Conservation (phyloP, 2,888 invertebrate species). For the Ellobium chinense region DNA sequence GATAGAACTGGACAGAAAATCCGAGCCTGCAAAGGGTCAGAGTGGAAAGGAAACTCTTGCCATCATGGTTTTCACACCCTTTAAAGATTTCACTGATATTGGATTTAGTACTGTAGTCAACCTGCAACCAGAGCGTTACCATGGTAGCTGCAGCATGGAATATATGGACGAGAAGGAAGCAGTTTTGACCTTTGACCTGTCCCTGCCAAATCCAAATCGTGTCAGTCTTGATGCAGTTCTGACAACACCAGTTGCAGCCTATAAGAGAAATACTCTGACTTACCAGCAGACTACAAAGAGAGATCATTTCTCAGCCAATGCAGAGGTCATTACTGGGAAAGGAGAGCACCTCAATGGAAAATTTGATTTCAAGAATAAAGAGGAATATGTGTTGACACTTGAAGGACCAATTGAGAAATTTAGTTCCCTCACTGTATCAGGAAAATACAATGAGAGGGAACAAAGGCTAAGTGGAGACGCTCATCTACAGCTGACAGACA, state of each 20-base stretch:
- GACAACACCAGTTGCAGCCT: slow-evolving; percentile 55
- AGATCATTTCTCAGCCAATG: slow-evolving; percentile 35
- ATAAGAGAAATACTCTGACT: slow-evolving; percentile 41
- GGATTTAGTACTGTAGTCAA: slow-evolving; percentile 36
- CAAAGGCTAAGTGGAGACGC: slow-evolving; percentile 41
- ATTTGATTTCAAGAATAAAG: slow-evolving; percentile 30
- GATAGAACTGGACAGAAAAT: slow-evolving; percentile 10
- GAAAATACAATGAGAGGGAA: slow-evolving; percentile 34
- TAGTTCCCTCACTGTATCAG: slow-evolving; percentile 35
- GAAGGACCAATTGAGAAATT: slow-evolving; percentile 46
- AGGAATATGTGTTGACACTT: slow-evolving; percentile 26
- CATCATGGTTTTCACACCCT: slow-evolving; percentile 40
- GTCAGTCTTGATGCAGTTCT: slow-evolving; percentile 45
- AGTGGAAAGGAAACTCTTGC: slow-evolving; percentile 19
- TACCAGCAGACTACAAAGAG: slow-evolving; percentile 24
- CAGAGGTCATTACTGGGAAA: slow-evolving; percentile 25
- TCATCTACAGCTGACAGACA: neutral
- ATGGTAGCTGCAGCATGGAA: slow-evolving; percentile 30
- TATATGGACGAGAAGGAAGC: slow-evolving; percentile 51
- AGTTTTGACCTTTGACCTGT: slow-evolving; percentile 26
- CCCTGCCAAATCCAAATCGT: slow-evolving; percentile 10
- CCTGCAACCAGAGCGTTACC: slow-evolving; percentile 5
- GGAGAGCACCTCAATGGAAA: slow-evolving; percentile 34
- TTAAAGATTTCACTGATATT: slow-evolving; percentile 40
- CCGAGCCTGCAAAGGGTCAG: neutral